A percentile compares a stretch with the other conserved stretches of the same genome.
phyloP scores from a whole-genome alignment of 2,113 vertebrate species.

The Zosterops pallidus region DNA sequence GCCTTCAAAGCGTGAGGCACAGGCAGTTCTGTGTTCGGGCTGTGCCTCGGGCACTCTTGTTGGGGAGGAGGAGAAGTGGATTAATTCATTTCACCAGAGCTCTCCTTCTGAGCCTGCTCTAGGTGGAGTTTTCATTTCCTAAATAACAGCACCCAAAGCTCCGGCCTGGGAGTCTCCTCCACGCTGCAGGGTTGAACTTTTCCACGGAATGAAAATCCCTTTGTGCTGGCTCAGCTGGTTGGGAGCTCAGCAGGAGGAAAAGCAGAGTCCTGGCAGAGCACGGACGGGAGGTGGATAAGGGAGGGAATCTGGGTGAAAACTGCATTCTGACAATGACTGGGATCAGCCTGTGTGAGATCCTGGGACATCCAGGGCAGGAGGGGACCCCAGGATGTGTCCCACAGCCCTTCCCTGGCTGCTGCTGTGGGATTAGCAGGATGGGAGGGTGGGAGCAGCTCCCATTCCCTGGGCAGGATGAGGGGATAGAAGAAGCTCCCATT shows the following conservation, averaged over 20 bases:
- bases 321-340: rapidly evolving
- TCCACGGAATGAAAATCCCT: not conserved
- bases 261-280: not conserved
- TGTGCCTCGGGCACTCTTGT: slow-evolving; percentile 31
- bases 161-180: not conserved
- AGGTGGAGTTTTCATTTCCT: not conserved
- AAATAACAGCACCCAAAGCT: slow-evolving; percentile 40
- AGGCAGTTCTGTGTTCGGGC: not conserved
- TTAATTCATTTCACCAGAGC: not conserved
- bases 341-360: rapidly evolving
- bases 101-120: not conserved
- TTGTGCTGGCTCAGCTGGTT: not conserved
- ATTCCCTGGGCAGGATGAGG: too few species aligned
- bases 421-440: rapidly evolving
- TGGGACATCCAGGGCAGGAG: not conserved
- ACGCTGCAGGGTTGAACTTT: not conserved
- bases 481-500: too few species aligned
- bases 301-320: not conserved
- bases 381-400: not conserved
- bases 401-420: not conserved
- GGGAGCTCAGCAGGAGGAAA: not conserved
- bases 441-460: not conserved
- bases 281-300: rapidly evolving
- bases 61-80: not conserved
- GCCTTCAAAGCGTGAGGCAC: not conserved